Evolutionary conservation across 1,140 invertebrate genomes (phyloP), one percentile per base, ranked within the genome.

Genomic region (Halesus radiatus): DNA sequence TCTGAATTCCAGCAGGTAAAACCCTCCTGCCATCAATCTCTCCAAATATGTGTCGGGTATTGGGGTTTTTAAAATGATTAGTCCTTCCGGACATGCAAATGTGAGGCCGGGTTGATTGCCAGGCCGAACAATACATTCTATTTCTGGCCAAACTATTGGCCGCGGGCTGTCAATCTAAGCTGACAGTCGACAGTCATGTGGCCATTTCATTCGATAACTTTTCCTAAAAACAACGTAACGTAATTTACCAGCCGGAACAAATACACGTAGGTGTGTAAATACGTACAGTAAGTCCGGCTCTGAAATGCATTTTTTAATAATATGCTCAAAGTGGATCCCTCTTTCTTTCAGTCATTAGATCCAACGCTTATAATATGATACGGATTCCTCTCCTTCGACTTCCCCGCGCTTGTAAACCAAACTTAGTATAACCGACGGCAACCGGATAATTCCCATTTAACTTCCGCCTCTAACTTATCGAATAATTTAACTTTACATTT

Each of bases 401-500:
- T 83, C 79, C 83, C 84, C 84, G 85, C 86, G 88, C 88, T 86
- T 87, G 86, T 88, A 86, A 85, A 88, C 88, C 87, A 88, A 87
- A 86, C 87, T 86, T 87, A 85, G 88, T 88, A 87, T 88, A 86
- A 88, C 87, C 88, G 89, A 88, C 88, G 87, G 86, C 88, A 87
- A 89, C 87, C 88, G 89, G 89, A 90, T 90, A 89, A 90, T 88
- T 89, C 88, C 87, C 88, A 87, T 88, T 90, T 89, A 90, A 90
- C 89, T 90, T 90, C 88, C 89, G 88, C 89, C 89, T 87, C 85
- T 87, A 90, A 90, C 89, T 90, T 89, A 90, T 90, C 89, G 89
- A 90, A 90, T 90, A 90, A 90, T 90, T 90, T 90, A 90, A 90
- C 88, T 89, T 87, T 89, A 88, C 88, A 89, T 90, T 90, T 90